Base-by-base conservation (phyloP, 2,113 vertebrate genomes). In the Nettapus auritus region DNA sequence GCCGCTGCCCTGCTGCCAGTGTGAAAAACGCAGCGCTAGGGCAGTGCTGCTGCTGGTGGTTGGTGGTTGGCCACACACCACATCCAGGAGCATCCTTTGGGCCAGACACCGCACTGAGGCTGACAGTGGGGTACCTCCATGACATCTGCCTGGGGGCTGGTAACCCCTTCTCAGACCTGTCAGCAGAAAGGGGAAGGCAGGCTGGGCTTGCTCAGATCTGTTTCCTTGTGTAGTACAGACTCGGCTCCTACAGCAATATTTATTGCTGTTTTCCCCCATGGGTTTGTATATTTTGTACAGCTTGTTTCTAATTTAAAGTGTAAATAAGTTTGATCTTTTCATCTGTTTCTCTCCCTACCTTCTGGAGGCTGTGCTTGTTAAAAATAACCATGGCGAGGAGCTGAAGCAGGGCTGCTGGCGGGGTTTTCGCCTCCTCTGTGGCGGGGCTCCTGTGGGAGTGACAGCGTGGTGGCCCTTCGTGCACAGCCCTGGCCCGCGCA, bases 301-400 rank as follows among this genome's bases (percentile, higher is more conserved):
- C 74, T 87, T 82, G 69, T 84, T 96, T 78, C 83, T 92, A 64
- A 76, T 93, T 64, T 76, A 13, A 82, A 92, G 50, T 38, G 89
- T 82, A 93, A 95, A 93, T 92, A 94, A 84, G 34, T 93, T 92
- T 87, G 89, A 89, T 92, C 83, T 87, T 97, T 96, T 93, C 53
- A 34, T 81, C 83, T 78, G 86, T 93, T 88, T 59, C 19, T 71
- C 88, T 91, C 80, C 26, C 86, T 92, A 64, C 70, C 81, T 95
- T 92, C 94, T 95, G 92, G 89, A 88, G 92, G 60, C 86, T 96
- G 79, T 50, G 80, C 60, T 71, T 34, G 25, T 86, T 93, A 84
- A 89, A 96, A 94, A 94, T 87, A 93, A 79, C 48, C 0, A 0
- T 1, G 3, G 50, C 2, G 78, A 87, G 71, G 84, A 92, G 81